phyloP scores from a whole-genome alignment of 1,140 invertebrate genomes.

The Tetragonula clypearis region DNA sequence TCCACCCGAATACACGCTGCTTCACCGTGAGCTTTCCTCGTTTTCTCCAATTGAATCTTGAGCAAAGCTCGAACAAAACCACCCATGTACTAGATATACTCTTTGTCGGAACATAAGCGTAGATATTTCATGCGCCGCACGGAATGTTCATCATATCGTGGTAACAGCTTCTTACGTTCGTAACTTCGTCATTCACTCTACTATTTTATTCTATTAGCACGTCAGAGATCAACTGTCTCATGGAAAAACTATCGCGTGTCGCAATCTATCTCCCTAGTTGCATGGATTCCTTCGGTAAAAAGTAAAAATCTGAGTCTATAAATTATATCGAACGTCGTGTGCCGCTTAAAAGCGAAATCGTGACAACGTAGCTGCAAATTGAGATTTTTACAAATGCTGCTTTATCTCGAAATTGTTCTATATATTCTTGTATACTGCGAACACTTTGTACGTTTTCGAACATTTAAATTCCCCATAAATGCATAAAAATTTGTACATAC shows the following conservation, averaged over 20 bases:
- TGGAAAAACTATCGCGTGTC: not conserved
- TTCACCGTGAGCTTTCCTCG: conserved; percentile 28
- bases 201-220: not conserved
- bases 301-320: not conserved
- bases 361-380: not conserved
- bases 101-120: not conserved
- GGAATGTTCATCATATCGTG: conserved; percentile 14
- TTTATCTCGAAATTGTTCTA: not conserved
- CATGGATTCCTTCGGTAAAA: not conserved
- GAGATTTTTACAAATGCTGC: not conserved
- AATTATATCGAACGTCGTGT: not conserved
- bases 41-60: conserved; percentile 29
- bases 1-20: conserved; percentile 10
- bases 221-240: not conserved
- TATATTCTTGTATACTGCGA: not conserved
- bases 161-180: not conserved
- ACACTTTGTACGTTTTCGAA: not conserved
- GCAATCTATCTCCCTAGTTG: too few relatives aligned
- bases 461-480: not conserved
- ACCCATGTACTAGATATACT: not conserved
- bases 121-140: conserved; percentile 17
- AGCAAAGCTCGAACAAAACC: conserved; percentile 6
- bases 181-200: not conserved
- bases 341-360: not conserved
- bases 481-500: not conserved